Evolutionary conservation across 1,140 invertebrate species (phyloP).

Genomic region (Drosophila punjabiensis): DNA sequence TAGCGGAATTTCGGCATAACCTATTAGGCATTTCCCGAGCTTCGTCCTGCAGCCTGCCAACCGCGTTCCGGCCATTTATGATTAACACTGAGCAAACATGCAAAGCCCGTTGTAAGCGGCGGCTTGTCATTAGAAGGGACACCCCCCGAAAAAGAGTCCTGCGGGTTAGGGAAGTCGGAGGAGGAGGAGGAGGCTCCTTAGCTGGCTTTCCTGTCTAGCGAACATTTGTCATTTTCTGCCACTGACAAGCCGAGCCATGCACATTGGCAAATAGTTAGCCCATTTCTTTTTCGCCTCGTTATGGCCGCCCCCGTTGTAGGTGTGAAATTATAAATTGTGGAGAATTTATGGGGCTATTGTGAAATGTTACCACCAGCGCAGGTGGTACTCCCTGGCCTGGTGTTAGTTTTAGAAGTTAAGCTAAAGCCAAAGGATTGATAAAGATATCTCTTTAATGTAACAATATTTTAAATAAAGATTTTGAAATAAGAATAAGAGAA

Average conservation of each 20-base stretch:
- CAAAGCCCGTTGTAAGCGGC: conserved; percentile 62
- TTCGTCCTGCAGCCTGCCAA: conserved; percentile 12
- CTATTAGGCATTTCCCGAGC: conserved; percentile 27
- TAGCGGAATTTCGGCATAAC: conserved; percentile 30
- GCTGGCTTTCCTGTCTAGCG: conserved; percentile 67
- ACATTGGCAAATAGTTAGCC: conserved; percentile 80
- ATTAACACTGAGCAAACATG: conserved; percentile 79
- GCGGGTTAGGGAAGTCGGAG: conserved; percentile 22
- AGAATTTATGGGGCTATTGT: conserved; percentile 73
- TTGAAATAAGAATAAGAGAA: no score
- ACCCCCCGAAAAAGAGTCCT: not conserved
- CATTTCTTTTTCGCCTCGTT: conserved; percentile 58
- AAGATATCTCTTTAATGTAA: not conserved
- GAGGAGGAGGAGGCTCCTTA: conserved; percentile 45
- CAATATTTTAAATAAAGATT: no score
- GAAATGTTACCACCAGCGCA: conserved; percentile 40
- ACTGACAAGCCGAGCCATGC: conserved; percentile 69
- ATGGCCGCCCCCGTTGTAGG: conserved; percentile 51
- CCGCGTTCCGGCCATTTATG: conserved; percentile 62
- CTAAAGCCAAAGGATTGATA: not conserved
- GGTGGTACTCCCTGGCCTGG: conserved; percentile 42
- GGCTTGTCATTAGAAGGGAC: conserved; percentile 64
- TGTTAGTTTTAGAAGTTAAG: not conserved
- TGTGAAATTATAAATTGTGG: conserved; percentile 79
- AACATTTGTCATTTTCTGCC: conserved; percentile 76